Conservation (phyloP, 2,113 vertebrate species). For the Chaenocephalus aceratus region DNA sequence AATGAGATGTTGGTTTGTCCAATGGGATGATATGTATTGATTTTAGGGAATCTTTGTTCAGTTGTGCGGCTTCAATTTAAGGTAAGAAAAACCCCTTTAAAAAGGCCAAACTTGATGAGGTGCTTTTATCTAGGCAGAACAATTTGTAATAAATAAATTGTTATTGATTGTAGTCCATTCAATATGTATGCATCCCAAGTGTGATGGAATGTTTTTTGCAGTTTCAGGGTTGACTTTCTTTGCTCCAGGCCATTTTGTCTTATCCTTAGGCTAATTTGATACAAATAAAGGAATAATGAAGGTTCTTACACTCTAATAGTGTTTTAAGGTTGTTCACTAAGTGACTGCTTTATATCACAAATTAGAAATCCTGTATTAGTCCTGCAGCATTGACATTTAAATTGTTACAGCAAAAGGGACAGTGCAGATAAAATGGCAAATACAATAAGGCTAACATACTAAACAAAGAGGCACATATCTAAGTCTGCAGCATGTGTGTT, state of each 20-base stretch:
- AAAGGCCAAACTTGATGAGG: not conserved
- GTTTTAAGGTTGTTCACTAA: not conserved
- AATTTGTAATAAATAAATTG: too few relatives aligned
- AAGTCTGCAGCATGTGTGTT: too few relatives aligned
- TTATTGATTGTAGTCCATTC: not conserved
- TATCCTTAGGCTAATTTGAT: not conserved
- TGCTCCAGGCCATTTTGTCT: not conserved
- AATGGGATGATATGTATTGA: not conserved
- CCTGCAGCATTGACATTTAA: too few relatives aligned
- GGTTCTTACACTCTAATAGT: not conserved
- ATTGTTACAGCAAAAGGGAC: too few relatives aligned
- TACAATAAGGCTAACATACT: too few relatives aligned
- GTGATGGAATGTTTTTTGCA: not conserved
- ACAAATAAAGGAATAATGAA: not conserved
- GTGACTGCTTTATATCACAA: not conserved
- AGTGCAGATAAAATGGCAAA: too few relatives aligned
- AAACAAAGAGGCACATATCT: too few relatives aligned
- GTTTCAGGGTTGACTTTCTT: not conserved
- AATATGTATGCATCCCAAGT: not conserved
- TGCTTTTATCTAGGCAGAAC: not conserved
- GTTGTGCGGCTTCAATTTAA: too few relatives aligned
- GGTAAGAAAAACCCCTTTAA: not conserved
- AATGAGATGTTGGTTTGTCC: too few relatives aligned
- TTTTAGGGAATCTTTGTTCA: not conserved
- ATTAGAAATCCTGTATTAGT: too few relatives aligned